A percentile compares a stretch with the other conserved stretches of the same genome.
phyloP scores from a whole-genome alignment of 2,797 vertebrate genomes.

The Squalus acanthias region DNA sequence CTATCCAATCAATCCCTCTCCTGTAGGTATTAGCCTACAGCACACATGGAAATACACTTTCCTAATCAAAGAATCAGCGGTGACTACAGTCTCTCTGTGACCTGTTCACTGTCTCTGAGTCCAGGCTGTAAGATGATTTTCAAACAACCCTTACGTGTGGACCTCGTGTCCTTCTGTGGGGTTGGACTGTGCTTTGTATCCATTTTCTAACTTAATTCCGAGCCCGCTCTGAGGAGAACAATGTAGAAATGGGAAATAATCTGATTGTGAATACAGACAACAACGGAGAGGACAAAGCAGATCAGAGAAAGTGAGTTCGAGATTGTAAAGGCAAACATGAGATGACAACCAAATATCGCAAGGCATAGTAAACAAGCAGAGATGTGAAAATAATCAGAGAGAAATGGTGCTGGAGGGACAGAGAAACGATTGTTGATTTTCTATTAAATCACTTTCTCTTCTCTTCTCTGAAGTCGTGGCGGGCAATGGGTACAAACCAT shows the following conservation, averaged over 20 bases:
- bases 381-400: no score
- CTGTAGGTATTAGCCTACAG: no score
- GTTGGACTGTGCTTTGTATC: not conserved
- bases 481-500: no score
- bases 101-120: not conserved
- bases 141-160: not conserved
- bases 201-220: not conserved
- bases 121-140: not conserved
- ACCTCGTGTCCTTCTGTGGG: not conserved
- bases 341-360: no score
- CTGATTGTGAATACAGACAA: not conserved
- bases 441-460: no score
- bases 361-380: no score
- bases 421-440: no score
- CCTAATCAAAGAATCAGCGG: not conserved
- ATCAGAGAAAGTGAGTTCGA: no score
- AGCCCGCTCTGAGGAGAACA: not conserved
- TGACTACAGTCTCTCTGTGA: not conserved
- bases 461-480: no score
- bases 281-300: no score
- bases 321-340: no score
- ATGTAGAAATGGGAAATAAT: not conserved
- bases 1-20: not conserved
- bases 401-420: no score
- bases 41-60: not conserved